phyloP scores from a whole-genome alignment of 2,797 vertebrate genomes.

The Streptopelia turtur region DNA sequence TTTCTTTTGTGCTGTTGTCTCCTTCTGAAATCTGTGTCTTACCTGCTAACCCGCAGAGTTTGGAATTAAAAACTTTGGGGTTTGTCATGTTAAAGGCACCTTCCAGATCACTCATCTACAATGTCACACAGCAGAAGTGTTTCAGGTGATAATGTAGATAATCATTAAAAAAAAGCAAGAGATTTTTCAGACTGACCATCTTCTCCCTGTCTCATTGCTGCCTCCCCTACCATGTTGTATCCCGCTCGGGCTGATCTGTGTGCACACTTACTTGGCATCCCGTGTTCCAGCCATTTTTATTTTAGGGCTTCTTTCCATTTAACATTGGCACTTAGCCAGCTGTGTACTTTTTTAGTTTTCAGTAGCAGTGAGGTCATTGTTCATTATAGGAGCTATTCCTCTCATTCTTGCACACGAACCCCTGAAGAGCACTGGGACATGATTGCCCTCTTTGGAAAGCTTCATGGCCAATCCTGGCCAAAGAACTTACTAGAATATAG shows the following conservation, averaged over 20 bases:
- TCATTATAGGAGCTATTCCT: not conserved
- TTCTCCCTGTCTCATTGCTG: not conserved
- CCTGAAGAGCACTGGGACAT: not conserved
- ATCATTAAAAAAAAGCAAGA: not conserved
- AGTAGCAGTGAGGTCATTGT: conserved; percentile 8
- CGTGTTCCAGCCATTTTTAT: conserved; percentile 16
- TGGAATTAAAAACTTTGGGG: not conserved
- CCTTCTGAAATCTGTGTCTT: not conserved
- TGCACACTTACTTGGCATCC: not conserved
- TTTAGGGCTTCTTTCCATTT: conserved; percentile 48
- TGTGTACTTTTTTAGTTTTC: not conserved
- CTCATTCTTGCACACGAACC: not conserved
- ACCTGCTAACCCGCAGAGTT: rapidly evolving
- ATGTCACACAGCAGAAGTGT: not conserved
- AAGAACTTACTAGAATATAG: not conserved
- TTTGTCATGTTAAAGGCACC: not conserved
- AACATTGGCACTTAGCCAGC: not conserved
- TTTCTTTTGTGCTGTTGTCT: not conserved
- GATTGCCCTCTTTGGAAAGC: not conserved
- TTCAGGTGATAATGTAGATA: not conserved
- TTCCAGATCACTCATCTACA: not conserved
- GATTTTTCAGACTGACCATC: not conserved
- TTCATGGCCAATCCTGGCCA: not conserved
- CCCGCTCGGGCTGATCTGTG: not conserved
- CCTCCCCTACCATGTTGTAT: not conserved